A percentile compares a stretch with the other conserved stretches of the same genome.
Evolutionary conservation across 1,140 invertebrate genomes (phyloP).

Genomic region (Agraylea sexmaculata): DNA sequence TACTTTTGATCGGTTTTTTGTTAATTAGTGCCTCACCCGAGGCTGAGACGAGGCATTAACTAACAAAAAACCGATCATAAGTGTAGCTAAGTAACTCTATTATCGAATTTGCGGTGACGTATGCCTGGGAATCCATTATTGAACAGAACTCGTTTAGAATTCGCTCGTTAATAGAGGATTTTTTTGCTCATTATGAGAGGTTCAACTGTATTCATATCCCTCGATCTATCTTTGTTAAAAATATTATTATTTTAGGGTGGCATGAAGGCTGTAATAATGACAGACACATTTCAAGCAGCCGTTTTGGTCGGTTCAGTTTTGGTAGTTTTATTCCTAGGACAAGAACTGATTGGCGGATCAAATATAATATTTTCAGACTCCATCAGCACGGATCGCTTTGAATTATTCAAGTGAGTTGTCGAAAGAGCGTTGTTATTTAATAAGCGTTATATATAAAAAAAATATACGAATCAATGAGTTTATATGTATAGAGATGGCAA

Average conservation of each 20-base stretch:
- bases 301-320: constrained; percentile 52
- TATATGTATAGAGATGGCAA: no score
- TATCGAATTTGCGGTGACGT: no score
- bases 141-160: not conserved
- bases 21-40: no score
- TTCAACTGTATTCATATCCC: not conserved
- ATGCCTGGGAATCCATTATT: no score
- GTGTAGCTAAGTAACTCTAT: no score
- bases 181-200: not conserved
- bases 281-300: constrained; percentile 72
- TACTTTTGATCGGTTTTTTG: no score
- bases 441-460: no score
- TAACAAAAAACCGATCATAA: no score
- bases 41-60: no score
- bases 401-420: constrained; percentile 71
- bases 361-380: constrained; percentile 54
- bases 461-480: no score
- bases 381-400: constrained; percentile 50
- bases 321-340: constrained; percentile 58
- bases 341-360: constrained; percentile 55
- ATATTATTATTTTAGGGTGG: constrained; percentile 59
- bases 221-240: no score
- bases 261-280: constrained; percentile 92
- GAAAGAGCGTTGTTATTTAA: no score
- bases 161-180: not conserved